Evolutionary conservation across 2,888 invertebrate species (phyloP).

Genomic region (Sinopyrophorus schimmeli): DNA sequence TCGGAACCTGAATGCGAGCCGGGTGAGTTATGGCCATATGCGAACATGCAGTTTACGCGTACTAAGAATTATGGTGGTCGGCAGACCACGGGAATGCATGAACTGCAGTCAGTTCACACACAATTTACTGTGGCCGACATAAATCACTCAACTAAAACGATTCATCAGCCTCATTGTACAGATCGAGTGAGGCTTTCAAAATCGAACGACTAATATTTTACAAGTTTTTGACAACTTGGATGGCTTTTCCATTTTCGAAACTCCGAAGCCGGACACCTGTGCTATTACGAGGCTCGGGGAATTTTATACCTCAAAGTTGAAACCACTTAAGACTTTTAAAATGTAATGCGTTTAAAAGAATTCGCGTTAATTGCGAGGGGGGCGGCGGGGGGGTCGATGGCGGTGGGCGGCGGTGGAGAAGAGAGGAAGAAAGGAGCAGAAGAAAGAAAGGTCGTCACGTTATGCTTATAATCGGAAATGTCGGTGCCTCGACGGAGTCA

Average conservation of each 20-base stretch:
- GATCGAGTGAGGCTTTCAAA: constrained; percentile 48
- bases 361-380: neutral
- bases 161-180: constrained; percentile 57
- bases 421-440: too few relatives aligned
- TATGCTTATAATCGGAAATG: constrained; percentile 24
- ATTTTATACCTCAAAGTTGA: too few relatives aligned
- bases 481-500: constrained; percentile 24
- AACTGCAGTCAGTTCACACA: constrained; percentile 51
- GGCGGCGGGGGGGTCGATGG: too few relatives aligned
- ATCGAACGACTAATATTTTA: constrained; percentile 66
- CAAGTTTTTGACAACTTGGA: constrained; percentile 70
- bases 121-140: constrained; percentile 57
- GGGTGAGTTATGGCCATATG: constrained; percentile 43
- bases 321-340: neutral
- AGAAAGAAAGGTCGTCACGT: constrained; percentile 5
- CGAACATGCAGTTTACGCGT: constrained; percentile 43
- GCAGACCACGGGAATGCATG: constrained; percentile 46
- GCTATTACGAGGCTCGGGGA: too few relatives aligned
- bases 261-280: constrained; percentile 46
- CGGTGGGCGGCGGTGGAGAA: too few relatives aligned
- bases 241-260: constrained; percentile 60
- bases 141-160: constrained; percentile 56
- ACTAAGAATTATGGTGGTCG: constrained; percentile 46
- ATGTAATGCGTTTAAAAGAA: too few relatives aligned
- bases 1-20: constrained; percentile 25